A percentile compares a stretch with the other conserved stretches of the same genome.
These are phyloP conservation scores for Zaprionus lachaisei DNA, from an alignment of 1,140 invertebrate genomes.

Conservation along the genomic window DNA sequence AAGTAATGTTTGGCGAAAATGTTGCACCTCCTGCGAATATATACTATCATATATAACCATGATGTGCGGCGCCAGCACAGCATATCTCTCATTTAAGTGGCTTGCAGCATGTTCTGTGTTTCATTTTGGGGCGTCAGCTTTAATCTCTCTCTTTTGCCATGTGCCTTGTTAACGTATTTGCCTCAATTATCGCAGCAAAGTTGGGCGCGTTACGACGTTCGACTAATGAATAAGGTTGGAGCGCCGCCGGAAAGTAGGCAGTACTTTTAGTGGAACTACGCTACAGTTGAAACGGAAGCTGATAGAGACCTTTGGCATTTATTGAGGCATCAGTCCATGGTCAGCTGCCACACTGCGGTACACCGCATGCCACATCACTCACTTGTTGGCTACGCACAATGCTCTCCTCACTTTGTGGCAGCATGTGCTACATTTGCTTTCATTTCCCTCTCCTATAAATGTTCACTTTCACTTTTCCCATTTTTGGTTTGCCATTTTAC, in stretches of 20 bases:
- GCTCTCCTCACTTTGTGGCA: not conserved
- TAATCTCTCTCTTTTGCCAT: slow-evolving; percentile 7
- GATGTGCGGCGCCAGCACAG: not conserved
- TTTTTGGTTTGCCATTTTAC: no score
- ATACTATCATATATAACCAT: not conserved
- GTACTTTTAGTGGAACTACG: not conserved
- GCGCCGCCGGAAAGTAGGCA: slow-evolving; percentile 9
- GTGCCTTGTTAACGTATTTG: slow-evolving; percentile 8
- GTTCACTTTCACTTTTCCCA: not conserved
- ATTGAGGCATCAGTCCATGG: not conserved
- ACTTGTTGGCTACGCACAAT: not conserved
- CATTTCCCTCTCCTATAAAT: not conserved
- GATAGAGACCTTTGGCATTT: not conserved
- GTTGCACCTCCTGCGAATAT: not conserved
- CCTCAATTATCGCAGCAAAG: slow-evolving; percentile 17
- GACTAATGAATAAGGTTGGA: slow-evolving; percentile 29
- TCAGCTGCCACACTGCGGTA: not conserved
- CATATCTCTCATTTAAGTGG: not conserved
- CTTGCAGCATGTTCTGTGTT: not conserved
- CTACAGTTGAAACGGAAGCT: not conserved
- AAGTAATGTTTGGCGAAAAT: not conserved
- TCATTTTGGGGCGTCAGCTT: not conserved
- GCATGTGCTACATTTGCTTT: slow-evolving; percentile 7
- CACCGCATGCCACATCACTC: not conserved
- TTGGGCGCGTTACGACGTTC: slow-evolving; percentile 18